Base-by-base conservation (phyloP, 35 echinoderm and acorn worm genomes). In the Patiria miniata region DNA sequence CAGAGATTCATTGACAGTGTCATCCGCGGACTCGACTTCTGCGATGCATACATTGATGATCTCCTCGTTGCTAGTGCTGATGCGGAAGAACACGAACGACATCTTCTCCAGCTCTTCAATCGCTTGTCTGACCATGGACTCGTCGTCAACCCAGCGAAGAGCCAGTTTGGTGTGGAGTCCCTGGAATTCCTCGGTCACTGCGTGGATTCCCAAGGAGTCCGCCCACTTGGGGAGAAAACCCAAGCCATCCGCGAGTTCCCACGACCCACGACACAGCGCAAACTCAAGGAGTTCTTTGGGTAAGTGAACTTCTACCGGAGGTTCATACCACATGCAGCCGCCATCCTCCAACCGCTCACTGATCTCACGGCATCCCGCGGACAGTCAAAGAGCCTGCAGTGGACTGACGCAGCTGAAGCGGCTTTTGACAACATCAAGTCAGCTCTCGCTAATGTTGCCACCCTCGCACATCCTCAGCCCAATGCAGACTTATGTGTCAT, bases 231-330 rank as follows among this genome's bases (percentile, higher is more conserved):
- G 16, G 38, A 87, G 21, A 87, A 87, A 54, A 52, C 86, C 4
- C 10, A 80, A 40, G 47, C 68, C 17, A 40, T 92, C 28, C 16
- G 21, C 34, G 47, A 81, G 18, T 82, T 81, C 29, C 77, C 84
- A 36, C 36, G 17, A 40, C 90, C 84, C 14, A 80, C 77, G 10
- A 61, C 84, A 42, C 55, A 80, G 19, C 39, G 77, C 30, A 81
- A 92, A 21, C 39, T 87, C 15, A 50, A 78, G 59, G 90, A 85
- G 69, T 91, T 87, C 53, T 37, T 92, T 8, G 83, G 83, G 10
- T 36, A 87, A 2, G 78, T 88, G 1, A 83, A 83, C 36, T 82
- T 93, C 68, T 93, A 83, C 39, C 51, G 83, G 23, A 26, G 90
- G 0, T 92, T 92, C 30, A 87, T 92, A n/a, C 77, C 84, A 10